Percentiles rank a stretch among this genome's conserved stretches.
These are phyloP conservation scores for Drosophila kuntzei DNA, from an alignment of 2,888 invertebrate genomes.

Conservation along the genomic window DNA sequence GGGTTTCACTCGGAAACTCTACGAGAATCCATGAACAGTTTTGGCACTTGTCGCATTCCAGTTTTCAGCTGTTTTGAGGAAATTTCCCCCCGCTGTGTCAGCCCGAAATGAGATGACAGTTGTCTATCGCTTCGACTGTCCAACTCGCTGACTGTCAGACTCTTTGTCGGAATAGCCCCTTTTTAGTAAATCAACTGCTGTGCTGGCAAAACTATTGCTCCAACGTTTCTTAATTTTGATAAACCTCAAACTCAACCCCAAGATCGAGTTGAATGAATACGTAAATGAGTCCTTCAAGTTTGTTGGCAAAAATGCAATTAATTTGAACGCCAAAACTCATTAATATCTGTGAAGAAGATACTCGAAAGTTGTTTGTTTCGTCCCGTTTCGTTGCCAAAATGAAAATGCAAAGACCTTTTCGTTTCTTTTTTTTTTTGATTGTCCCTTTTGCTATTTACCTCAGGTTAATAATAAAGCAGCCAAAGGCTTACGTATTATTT, in stretches of 20 bases:
- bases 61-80: slow-evolving; percentile 55
- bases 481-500: slow-evolving; percentile 72
- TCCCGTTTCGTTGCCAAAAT: slow-evolving; percentile 19
- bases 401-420: slow-evolving; percentile 29
- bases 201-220: slow-evolving; percentile 43
- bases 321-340: slow-evolving; percentile 79
- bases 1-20: slow-evolving; percentile 29
- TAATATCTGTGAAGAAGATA: slow-evolving; percentile 76
- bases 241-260: slow-evolving; percentile 40
- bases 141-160: background rate
- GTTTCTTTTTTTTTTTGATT: slow-evolving; percentile 29
- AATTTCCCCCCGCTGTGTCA: slow-evolving; percentile 62
- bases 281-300: slow-evolving; percentile 58
- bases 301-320: slow-evolving; percentile 69
- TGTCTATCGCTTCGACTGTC: slow-evolving; percentile 25
- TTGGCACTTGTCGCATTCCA: slow-evolving; percentile 57
- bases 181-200: slow-evolving; percentile 29
- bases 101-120: slow-evolving; percentile 62
- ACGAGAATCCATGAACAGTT: slow-evolving; percentile 16
- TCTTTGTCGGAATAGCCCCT: background rate
- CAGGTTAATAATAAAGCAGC: slow-evolving; percentile 76
- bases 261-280: slow-evolving; percentile 42
- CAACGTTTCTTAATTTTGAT: slow-evolving; percentile 53
- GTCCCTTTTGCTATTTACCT: slow-evolving; percentile 76
- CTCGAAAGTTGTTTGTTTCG: slow-evolving; percentile 50